Evolutionary conservation across 2,888 invertebrate genomes (phyloP), one percentile per base, ranked within the genome.

Genomic region (Alloscopus bannaensis): DNA sequence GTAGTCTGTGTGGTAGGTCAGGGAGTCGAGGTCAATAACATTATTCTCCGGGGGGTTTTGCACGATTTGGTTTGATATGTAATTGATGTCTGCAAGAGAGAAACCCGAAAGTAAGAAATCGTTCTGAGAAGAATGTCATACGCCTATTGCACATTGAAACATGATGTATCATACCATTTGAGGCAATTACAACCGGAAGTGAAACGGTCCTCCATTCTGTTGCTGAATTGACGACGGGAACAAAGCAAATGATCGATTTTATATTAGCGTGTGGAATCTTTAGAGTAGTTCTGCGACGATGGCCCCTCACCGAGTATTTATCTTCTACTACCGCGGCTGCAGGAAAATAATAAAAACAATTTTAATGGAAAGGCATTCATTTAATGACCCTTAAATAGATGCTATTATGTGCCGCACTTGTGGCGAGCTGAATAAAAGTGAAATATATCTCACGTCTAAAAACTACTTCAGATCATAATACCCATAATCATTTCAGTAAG

Each of bases 161-260:
- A n/a, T n/a, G n/a, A n/a, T n/a, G n/a, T n/a, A n/a, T 45, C 59
- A 8, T 29, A 76, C 76, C 76, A 55, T 52, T 68, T 45, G 69
- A 20, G 2, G 77, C 69, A 1, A 81, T 70, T 18, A 76, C 72
- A 3, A 83, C 57, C 4, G 84, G 84, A 8, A 84, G 40, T 11
- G 83, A 83, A 1, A 82, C 77, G 0, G 83, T 84, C 52, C 84
- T 69, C 84, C 84, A 84, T 65, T 84, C 84, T 0, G 84, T 82
- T 0, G 84, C 70, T 11, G 81, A 81, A 29, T 83, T 82, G 22
- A 81, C 82, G 26, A 83, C 78, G 6, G 84, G 84, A 11, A 80
- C 83, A 31, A 83, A 83, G 45, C 84, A 84, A 24, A 84, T 79
- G 4, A 84, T 71, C 11, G 81, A 78, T 55, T 81, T 84, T 45